These are phyloP conservation scores for Eupithecia abbreviata DNA, from an alignment of 2,888 invertebrate species.

Conservation along the genomic window DNA sequence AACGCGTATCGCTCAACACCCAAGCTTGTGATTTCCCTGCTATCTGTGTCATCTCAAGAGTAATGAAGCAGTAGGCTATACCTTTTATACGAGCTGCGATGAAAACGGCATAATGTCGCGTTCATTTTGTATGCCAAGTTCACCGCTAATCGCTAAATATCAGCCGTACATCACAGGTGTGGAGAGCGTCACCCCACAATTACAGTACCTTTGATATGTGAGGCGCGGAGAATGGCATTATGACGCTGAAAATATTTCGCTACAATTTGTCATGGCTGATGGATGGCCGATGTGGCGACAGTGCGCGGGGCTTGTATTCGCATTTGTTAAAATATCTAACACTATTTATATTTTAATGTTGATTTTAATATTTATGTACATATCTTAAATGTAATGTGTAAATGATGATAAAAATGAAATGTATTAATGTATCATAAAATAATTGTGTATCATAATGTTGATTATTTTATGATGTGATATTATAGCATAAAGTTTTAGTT, in stretches of 20 bases:
- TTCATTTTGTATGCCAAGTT: background rate
- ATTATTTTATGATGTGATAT: too few relatives aligned
- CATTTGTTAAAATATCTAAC: background rate
- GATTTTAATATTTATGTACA: too few relatives aligned
- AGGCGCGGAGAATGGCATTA: constrained; percentile 55
- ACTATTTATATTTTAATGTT: too few relatives aligned
- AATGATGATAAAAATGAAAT: too few relatives aligned
- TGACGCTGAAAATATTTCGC: constrained; percentile 53
- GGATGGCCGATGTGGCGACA: constrained; percentile 43
- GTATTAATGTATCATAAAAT: too few relatives aligned
- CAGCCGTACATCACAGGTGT: constrained; percentile 21
- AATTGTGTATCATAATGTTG: too few relatives aligned
- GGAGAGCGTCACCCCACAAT: constrained; percentile 47
- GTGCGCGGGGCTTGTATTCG: constrained; percentile 15
- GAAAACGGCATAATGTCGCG: constrained; percentile 55
- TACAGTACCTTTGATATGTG: constrained; percentile 56
- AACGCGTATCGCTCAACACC: background rate
- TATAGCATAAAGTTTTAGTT: too few relatives aligned
- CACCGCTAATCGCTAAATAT: constrained; percentile 1
- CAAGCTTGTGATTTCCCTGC: too few relatives aligned
- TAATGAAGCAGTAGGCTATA: constrained; percentile 30
- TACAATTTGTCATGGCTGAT: constrained; percentile 54
- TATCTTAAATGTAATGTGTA: too few relatives aligned
- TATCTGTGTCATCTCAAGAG: constrained; percentile 12
- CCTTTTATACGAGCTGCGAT: constrained; percentile 55